phyloP scores from a whole-genome alignment of 1,140 invertebrate species.

The Procambarus clarkii region DNA sequence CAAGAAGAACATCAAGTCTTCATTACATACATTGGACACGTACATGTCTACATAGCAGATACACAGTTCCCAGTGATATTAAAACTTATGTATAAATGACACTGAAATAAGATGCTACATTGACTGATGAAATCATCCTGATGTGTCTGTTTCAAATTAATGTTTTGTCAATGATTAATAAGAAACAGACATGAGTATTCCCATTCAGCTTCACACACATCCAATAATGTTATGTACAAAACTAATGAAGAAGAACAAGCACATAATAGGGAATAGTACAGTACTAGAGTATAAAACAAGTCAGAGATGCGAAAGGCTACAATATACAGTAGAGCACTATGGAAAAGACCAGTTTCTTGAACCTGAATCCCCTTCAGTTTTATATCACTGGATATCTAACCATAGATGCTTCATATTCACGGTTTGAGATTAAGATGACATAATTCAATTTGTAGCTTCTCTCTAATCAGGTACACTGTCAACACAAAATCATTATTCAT shows the following conservation, averaged over 20 bases:
- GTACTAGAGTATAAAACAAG: slow-evolving; percentile 8
- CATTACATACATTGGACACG: slow-evolving; percentile 51
- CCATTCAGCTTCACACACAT: slow-evolving; percentile 24
- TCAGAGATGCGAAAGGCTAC: background rate
- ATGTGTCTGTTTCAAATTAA: slow-evolving; percentile 12
- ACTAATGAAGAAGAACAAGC: slow-evolving; percentile 22
- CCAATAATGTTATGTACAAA: slow-evolving; percentile 17
- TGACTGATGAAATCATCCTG: slow-evolving; percentile 36
- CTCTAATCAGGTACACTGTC: background rate
- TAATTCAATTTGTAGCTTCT: background rate
- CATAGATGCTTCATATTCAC: background rate
- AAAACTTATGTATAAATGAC: slow-evolving; percentile 56
- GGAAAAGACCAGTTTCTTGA: background rate
- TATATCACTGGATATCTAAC: background rate
- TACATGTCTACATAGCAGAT: slow-evolving; percentile 55
- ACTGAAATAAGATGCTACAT: slow-evolving; percentile 53
- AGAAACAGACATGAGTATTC: slow-evolving; percentile 18
- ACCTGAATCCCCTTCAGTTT: slow-evolving; percentile 4
- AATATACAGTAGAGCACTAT: background rate
- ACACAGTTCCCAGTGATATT: slow-evolving; percentile 63
- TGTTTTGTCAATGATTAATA: slow-evolving; percentile 18
- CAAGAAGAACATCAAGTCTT: slow-evolving; percentile 35
- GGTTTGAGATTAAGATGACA: background rate
- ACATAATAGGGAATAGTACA: slow-evolving; percentile 2
- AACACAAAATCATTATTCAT: background rate